Evolutionary conservation across 1,140 invertebrate species (phyloP), one percentile per base, ranked within the genome.

Genomic region (Pygmarrhopalites habei): DNA sequence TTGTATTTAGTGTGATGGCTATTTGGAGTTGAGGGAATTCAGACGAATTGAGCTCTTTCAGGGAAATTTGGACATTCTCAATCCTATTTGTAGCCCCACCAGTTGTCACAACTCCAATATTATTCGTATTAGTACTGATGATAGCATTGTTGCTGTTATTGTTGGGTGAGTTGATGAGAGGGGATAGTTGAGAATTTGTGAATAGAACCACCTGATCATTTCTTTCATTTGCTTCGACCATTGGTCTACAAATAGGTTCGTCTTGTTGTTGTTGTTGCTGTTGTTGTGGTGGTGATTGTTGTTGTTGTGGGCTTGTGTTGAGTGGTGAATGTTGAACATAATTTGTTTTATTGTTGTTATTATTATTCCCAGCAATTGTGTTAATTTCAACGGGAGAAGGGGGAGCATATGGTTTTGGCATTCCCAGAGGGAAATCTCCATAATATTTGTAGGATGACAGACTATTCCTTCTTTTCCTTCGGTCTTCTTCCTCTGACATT

Each of bases 401-500:
- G n/a, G 59, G 30, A 26, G 32, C 29, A 41, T 69, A 66, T 10
- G 68, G 68, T 41, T 58, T 64, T 2, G 61, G 64, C 10, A 63
- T 26, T 10, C 39, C 67, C 7, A 63, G 21, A 0, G 62, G 53
- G 52, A 62, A 65, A 47, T 69, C 23, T 12, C 44, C 23, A 52
- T 57, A 15, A 49, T 26, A 1, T 32, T 58, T 53, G 26, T 49
- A 44, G 0, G 62, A 66, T 12, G 68, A 52, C 57, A 69, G 46
- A 39, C 61, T 66, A 29, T 62, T 67, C 46, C 62, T 30, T 21
- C 63, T 41, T 23, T 58, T 60, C n/a, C 69, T 51, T 29, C 65
- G 43, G 7, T 72, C 69, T 56, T 72, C 73, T 35, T 75, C 75
- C 30, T 71, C 59, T 35, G 72, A 73, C 60, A 78, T 70, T 67